Evolutionary conservation across 2,113 vertebrate genomes (phyloP).

Genomic region (Isurus oxyrinchus): DNA sequence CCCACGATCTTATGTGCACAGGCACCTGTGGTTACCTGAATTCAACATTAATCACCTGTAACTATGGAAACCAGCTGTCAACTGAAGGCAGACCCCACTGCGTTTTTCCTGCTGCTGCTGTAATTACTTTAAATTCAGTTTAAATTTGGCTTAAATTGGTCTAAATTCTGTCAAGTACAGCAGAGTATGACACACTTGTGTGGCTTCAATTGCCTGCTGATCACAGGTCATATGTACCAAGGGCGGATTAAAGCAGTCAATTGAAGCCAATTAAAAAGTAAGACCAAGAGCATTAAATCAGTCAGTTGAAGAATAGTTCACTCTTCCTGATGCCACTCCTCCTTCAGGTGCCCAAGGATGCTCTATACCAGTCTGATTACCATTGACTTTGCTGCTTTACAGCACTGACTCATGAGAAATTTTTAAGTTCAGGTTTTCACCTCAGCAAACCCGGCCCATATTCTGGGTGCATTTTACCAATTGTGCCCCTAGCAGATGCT

Average conservation of each 20-base stretch:
- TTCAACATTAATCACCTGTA: background rate
- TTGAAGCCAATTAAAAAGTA: background rate
- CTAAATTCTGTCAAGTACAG: background rate
- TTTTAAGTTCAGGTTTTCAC: background rate
- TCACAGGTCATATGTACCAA: background rate
- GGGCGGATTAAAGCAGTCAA: no score
- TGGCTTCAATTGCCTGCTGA: background rate
- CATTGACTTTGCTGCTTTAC: background rate
- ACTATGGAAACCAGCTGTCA: background rate
- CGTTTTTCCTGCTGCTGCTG: background rate
- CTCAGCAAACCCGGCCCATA: background rate
- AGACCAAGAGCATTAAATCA: background rate
- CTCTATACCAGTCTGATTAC: background rate
- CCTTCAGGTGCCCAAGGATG: background rate
- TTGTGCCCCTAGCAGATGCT: background rate
- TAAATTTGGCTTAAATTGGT: background rate
- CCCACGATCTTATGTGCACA: background rate
- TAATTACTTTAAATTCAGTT: background rate
- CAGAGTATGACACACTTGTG: background rate
- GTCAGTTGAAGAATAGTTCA: background rate
- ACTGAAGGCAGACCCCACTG: background rate
- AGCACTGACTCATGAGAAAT: background rate
- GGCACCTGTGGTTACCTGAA: background rate
- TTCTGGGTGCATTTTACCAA: background rate
- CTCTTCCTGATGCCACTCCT: background rate